Evolutionary conservation across 2,797 vertebrate species (phyloP), one percentile per base, ranked within the genome.

Genomic region (Melanotaenia parkinsoni): DNA sequence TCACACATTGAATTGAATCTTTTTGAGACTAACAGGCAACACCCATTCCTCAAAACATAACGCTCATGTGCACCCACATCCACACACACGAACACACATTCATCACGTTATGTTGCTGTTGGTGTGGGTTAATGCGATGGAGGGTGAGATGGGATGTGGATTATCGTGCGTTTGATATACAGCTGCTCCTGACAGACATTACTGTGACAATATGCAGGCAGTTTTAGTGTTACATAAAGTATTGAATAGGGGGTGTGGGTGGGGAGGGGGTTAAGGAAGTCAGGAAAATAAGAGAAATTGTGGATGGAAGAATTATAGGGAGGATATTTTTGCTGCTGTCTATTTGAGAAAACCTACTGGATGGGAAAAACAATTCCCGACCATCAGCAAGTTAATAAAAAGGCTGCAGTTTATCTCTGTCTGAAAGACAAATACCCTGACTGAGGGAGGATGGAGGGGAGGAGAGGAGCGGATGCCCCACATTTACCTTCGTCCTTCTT

Each of bases 331-430:
- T 79, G 76, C 33, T 22, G 72, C 72, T 85, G 86, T 91, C 90
- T 88, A 62, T 90, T 87, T 83, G 83, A 87, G 85, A 89, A 87
- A 91, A 90, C 61, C 80, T 72, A 63, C 62, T 68, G 81, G 88
- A 93, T 77, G 79, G 80, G 53, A 82, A 87, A 88, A 86, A 91
- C 83, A 89, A 88, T 90, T 88, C 85, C 58, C 84, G 62, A 83
- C 89, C 92, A 92, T 94, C 92, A 93, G 91, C 91, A 89, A 90
- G 85, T 93, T 94, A 93, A 94, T 94, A 94, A 93, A 93, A 89
- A 81, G 72, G 72, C 85, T 86, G 88, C 85, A 86, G 82, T 93
- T 94, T 90, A 93, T 95, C 92, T 94, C 89, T 93, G 93, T 94
- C 93, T 67, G 78, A 88, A 94, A 93, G 93, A 94, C 91, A 90